A percentile compares a stretch with the other conserved stretches of the same genome.
These are phyloP conservation scores for Petrocephalus microphthalmus DNA, from an alignment of 2,113 vertebrate genomes.

Conservation along the genomic window DNA sequence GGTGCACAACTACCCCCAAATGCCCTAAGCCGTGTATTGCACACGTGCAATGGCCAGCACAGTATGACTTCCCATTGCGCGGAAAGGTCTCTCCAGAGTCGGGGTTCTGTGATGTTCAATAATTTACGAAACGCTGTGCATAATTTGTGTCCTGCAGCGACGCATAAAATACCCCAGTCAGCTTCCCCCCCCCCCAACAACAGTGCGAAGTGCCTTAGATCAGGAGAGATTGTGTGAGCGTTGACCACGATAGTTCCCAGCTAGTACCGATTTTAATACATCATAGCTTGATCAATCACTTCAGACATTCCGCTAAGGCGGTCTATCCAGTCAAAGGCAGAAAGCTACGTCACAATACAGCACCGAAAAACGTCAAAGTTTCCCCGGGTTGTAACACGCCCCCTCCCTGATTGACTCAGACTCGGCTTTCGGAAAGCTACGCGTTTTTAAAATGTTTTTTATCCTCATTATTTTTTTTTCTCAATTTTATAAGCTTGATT, in stretches of 20 bases:
- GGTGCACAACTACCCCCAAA: background rate
- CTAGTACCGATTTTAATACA: background rate
- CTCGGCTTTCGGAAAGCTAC: background rate
- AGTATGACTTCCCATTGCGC: background rate
- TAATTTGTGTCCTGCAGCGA: conserved; percentile 12
- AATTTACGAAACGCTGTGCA: conserved; percentile 1
- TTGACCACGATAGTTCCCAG: background rate
- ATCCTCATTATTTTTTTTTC: background rate
- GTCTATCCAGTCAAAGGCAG: background rate
- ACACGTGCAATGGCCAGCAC: background rate
- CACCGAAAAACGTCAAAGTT: background rate
- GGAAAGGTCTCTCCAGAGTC: background rate
- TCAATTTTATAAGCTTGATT: background rate
- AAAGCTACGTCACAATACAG: background rate
- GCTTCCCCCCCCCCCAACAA: background rate
- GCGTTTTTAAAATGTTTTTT: background rate
- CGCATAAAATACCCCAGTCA: background rate
- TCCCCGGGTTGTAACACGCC: background rate
- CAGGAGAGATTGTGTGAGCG: background rate
- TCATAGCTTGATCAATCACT: background rate
- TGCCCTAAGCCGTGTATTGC: background rate
- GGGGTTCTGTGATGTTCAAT: background rate
- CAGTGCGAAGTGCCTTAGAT: background rate
- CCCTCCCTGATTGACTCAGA: background rate
- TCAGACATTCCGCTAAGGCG: background rate